Conservation (phyloP, 2,888 invertebrate species). For the Notodonta ziczac region DNA sequence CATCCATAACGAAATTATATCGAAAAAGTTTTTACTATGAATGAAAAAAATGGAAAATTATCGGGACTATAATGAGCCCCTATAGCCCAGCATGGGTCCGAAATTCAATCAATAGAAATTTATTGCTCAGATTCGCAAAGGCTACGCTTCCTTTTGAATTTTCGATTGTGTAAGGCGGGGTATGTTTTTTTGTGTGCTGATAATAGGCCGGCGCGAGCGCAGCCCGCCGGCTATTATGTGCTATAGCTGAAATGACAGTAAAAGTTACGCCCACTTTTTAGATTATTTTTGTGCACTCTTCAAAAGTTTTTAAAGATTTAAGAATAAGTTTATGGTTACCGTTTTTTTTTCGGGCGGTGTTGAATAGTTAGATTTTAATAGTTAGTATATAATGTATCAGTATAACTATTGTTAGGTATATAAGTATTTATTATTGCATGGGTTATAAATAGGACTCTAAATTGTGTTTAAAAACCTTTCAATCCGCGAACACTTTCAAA, state of each 20-base stretch:
- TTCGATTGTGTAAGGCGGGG: constrained; percentile 65
- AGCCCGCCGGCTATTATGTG: constrained; percentile 69
- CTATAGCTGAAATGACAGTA: constrained; percentile 73
- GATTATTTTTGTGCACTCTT: constrained; percentile 69
- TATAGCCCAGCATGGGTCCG: constrained; percentile 81
- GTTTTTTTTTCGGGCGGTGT: constrained; percentile 19
- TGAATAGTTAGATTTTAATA: constrained; percentile 20
- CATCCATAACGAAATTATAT: constrained; percentile 33
- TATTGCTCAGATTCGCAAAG: constrained; percentile 82
- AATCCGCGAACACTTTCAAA: too few relatives aligned
- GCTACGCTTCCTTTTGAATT: constrained; percentile 72
- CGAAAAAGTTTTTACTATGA: constrained; percentile 32
- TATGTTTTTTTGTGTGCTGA: constrained; percentile 50
- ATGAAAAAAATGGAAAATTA: constrained; percentile 66
- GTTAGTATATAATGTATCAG: background rate
- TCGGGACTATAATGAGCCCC: constrained; percentile 79
- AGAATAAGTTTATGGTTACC: constrained; percentile 67
- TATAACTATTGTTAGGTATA: background rate
- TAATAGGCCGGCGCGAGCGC: constrained; percentile 75
- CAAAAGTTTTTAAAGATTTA: constrained; percentile 81
- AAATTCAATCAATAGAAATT: constrained; percentile 82
- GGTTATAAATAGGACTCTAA: too few relatives aligned
- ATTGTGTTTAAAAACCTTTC: too few relatives aligned
- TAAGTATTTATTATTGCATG: background rate
- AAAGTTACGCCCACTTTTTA: constrained; percentile 82